Evolutionary conservation across 2,113 vertebrate genomes (phyloP), one percentile per base, ranked within the genome.

Genomic region (Ochotona princeps): DNA sequence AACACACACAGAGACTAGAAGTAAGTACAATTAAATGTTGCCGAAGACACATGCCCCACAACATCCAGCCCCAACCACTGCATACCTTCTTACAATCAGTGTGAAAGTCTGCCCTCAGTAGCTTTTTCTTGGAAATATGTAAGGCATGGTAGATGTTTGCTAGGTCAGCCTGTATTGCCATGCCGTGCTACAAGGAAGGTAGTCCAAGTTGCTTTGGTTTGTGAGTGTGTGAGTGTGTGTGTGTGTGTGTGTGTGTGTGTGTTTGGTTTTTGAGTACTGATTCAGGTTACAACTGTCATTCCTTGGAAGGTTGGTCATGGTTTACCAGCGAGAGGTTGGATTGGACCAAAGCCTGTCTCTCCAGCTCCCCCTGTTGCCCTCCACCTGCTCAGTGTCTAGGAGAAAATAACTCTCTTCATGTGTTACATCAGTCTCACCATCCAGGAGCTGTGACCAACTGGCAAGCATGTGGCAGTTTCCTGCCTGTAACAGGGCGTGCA

Each of bases 401-500:
- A 76, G 30, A 32, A 7, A 54, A 17, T 20, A 51, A 17, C 66
- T 51, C 44, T 76, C 21, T 80, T 80, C 78, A n/a, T 69, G 73
- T 3, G 26, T 49, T 61, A 9, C 49, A 35, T 69, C 69, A 82
- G 26, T 8, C 32, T n/a, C 9, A 1, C 38, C 49, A 6, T 61
- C 28, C 17, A 83, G 63, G 30, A 67, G 8, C 17, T 51, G 12
- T 83, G 63, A 35, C 23, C 11, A 67, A 30, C 61, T 51, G 49
- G 44, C 63, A 23, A 78, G 38, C 38, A 74, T 44, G 14, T 54
- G 78, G 30, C 79, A 94, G 92, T 82, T 87, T 92, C 95, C 91
- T 92, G 83, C 69, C 83, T 76, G 74, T 81, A 28, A 20, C 0
- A 44, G 69, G 93, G 78, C 94, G 66, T 94, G 76, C 25, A 26